Evolutionary conservation across 1,140 invertebrate species (phyloP).

Genomic region (Theocolax elegans): DNA sequence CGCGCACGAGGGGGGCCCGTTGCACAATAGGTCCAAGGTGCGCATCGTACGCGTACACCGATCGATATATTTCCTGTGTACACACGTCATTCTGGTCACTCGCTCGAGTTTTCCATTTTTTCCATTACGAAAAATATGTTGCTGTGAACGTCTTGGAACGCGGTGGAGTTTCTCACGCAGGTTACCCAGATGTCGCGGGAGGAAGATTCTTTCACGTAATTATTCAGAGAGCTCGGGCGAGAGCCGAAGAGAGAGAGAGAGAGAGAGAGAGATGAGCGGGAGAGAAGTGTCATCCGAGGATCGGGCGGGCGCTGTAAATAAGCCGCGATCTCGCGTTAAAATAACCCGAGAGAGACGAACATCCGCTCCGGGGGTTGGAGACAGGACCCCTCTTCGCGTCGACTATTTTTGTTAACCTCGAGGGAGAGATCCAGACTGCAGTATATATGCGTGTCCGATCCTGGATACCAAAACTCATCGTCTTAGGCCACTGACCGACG

Average conservation of each 20-base stretch:
- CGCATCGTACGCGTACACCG: background rate
- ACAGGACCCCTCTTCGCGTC: constrained; percentile 29
- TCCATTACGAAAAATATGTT: no score
- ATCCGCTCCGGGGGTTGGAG: constrained; percentile 51
- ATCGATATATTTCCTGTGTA: constrained; percentile 10
- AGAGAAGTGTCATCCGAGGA: constrained; percentile 11
- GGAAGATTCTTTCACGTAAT: no score
- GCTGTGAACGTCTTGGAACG: no score
- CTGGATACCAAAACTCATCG: background rate
- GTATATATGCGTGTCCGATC: constrained; percentile 1
- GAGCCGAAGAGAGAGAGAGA: background rate
- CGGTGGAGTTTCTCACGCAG: no score
- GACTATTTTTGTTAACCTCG: constrained; percentile 53
- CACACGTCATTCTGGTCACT: no score
- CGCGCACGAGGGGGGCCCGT: background rate
- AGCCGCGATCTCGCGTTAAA: constrained; percentile 40
- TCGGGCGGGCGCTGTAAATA: constrained; percentile 20
- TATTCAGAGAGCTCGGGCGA: no score
- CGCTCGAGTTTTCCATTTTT: no score
- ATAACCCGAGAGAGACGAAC: constrained; percentile 46
- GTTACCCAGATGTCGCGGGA: no score
- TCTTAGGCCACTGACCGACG: no score
- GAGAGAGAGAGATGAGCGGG: background rate
- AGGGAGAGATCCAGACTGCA: background rate
- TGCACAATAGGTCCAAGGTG: constrained; percentile 1